phyloP scores from a whole-genome alignment of 2,113 vertebrate genomes.

The mouse (Mus musculus) region DNA sequence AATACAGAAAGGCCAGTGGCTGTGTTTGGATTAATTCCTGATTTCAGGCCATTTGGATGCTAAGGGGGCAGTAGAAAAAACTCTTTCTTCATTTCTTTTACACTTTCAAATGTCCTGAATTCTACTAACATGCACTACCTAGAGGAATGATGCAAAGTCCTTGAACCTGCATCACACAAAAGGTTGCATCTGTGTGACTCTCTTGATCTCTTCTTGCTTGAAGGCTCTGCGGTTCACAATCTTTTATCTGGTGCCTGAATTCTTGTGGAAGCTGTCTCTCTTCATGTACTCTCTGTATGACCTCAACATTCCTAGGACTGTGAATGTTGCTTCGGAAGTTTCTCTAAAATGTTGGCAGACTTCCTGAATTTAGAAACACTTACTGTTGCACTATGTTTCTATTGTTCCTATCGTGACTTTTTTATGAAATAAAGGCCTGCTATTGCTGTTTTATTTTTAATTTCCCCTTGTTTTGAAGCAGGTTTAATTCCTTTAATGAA shows the following conservation, averaged over 20 bases:
- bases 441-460: constrained; percentile 51
- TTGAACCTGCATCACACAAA: neutral
- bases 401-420: constrained; percentile 53
- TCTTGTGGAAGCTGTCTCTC: constrained; percentile 13
- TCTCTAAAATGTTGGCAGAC: constrained; percentile 74
- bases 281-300: constrained; percentile 35
- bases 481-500: constrained; percentile 58
- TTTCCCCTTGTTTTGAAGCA: constrained; percentile 39
- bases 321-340: constrained; percentile 64
- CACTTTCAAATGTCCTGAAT: constrained; percentile 59
- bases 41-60: constrained; percentile 26
- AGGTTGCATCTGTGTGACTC: neutral
- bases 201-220: neutral
- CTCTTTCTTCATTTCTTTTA: neutral
- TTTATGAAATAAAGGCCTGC: constrained; percentile 54
- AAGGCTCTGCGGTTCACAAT: neutral
- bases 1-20: constrained; percentile 25
- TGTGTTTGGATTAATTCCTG: neutral
- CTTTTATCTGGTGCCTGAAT: constrained; percentile 47
- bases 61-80: neutral
- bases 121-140: constrained; percentile 15
- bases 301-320: constrained; percentile 57
- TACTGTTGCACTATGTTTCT: constrained; percentile 70
- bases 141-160: neutral
- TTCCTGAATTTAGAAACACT: constrained; percentile 59